Evolutionary conservation across 2,888 invertebrate genomes (phyloP).

Genomic region (Ochlodes sylvanus): DNA sequence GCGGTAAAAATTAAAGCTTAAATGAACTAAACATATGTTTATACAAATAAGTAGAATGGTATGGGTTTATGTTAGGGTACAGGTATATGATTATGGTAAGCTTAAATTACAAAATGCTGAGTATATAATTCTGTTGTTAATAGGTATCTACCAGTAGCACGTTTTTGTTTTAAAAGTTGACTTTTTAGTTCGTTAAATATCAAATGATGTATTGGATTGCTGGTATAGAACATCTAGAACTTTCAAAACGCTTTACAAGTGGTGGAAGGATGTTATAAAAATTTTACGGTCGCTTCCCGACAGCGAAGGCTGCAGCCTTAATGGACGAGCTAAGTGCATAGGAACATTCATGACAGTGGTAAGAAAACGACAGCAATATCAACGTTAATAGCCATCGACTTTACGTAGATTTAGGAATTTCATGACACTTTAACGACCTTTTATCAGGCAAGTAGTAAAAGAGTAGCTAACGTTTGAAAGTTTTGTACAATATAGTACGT

Average conservation of each 20-base stretch:
- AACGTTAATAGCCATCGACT: conserved; percentile 36
- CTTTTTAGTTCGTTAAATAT: conserved; percentile 11
- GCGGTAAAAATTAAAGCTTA: too few relatives aligned
- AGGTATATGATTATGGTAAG: too few relatives aligned
- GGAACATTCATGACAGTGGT: conserved; percentile 79
- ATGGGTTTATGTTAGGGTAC: too few relatives aligned
- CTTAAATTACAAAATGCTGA: not conserved
- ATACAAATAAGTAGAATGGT: too few relatives aligned
- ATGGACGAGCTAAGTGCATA: conserved; percentile 84
- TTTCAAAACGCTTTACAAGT: conserved; percentile 83
- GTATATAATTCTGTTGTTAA: not conserved
- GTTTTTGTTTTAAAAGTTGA: not conserved
- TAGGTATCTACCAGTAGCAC: not conserved
- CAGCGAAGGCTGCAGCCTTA: conserved; percentile 80
- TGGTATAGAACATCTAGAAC: conserved; percentile 75
- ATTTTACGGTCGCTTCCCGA: conserved; percentile 82
- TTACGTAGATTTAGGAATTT: conserved; percentile 33
- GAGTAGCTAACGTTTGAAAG: conserved; percentile 15
- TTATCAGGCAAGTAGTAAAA: conserved; percentile 35
- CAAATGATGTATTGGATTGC: conserved; percentile 55
- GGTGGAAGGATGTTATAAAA: conserved; percentile 84
- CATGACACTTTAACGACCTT: conserved; percentile 30
- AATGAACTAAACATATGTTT: too few relatives aligned
- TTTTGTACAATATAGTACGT: not conserved
- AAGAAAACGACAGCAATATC: conserved; percentile 49